Evolutionary conservation across 2,797 vertebrate genomes (phyloP).

Genomic region (Hapalemur alaotrensis): DNA sequence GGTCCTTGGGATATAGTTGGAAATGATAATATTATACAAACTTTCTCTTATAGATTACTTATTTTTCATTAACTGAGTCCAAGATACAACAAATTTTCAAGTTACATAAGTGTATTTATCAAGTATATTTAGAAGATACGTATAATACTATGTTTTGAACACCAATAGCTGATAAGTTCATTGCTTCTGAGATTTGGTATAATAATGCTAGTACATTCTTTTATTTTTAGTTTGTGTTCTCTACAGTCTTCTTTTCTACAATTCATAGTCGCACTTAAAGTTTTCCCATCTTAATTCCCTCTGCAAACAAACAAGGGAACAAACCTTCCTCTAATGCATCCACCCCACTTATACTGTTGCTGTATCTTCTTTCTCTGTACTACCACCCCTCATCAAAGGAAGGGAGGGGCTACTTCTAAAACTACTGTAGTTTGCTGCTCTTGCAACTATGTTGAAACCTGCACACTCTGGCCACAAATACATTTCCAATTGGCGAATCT

Average conservation of each 20-base stretch:
- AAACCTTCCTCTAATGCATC: not conserved
- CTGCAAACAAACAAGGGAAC: not conserved
- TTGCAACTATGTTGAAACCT: not conserved
- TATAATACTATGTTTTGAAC: not conserved
- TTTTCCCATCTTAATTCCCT: not conserved
- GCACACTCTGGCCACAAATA: not conserved
- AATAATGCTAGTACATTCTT: not conserved
- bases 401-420: not conserved
- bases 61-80: not conserved
- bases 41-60: not conserved
- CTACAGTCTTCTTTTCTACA: not conserved
- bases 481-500: not conserved
- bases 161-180: not conserved
- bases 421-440: not conserved
- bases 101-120: not conserved
- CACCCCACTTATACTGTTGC: too few species aligned
- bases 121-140: not conserved
- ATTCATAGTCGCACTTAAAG: not conserved
- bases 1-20: not conserved
- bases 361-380: not conserved
- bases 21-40: not conserved
- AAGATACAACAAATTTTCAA: not conserved
- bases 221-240: not conserved
- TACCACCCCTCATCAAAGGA: not conserved
- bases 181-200: not conserved